Conservation (phyloP, 2,888 invertebrate genomes). For the Stenodera caucasica region DNA sequence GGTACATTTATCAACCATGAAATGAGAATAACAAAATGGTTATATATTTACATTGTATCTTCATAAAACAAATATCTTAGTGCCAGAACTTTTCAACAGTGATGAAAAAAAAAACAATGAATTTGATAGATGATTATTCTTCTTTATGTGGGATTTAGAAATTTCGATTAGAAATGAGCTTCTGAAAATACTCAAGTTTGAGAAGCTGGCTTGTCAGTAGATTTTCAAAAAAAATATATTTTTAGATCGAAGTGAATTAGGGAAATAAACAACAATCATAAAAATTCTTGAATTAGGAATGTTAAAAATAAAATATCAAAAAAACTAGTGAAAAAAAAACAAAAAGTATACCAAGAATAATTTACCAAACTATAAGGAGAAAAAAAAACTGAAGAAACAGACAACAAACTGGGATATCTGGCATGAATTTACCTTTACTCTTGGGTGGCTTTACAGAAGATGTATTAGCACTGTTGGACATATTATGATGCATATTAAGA, state of each 20-base stretch:
- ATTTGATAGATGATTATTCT: too few species aligned
- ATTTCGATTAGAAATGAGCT: too few species aligned
- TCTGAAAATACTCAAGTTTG: constrained; percentile 2
- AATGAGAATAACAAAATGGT: not conserved
- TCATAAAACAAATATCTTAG: not conserved
- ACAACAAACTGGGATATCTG: constrained; percentile 1
- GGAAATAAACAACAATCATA: not conserved
- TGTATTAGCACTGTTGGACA: constrained; percentile 49
- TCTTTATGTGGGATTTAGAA: too few species aligned
- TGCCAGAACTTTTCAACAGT: not conserved
- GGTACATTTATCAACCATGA: not conserved
- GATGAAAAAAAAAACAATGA: too few species aligned
- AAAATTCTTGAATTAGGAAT: not conserved
- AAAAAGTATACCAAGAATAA: too few species aligned
- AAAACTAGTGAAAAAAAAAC: not conserved
- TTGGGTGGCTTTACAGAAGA: constrained; percentile 55
- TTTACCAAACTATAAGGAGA: too few species aligned
- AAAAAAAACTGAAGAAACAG: not conserved
- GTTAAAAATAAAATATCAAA: not conserved
- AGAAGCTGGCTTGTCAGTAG: not conserved
- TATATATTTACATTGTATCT: too few species aligned
- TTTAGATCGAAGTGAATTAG: too few species aligned
- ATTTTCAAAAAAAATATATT: too few species aligned
- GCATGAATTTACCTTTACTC: constrained; percentile 51
- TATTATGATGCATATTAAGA: constrained; percentile 53